Percentiles rank a stretch among this genome's conserved stretches.
Conservation (phyloP, 2,113 vertebrate species). For the Pipa parva region DNA sequence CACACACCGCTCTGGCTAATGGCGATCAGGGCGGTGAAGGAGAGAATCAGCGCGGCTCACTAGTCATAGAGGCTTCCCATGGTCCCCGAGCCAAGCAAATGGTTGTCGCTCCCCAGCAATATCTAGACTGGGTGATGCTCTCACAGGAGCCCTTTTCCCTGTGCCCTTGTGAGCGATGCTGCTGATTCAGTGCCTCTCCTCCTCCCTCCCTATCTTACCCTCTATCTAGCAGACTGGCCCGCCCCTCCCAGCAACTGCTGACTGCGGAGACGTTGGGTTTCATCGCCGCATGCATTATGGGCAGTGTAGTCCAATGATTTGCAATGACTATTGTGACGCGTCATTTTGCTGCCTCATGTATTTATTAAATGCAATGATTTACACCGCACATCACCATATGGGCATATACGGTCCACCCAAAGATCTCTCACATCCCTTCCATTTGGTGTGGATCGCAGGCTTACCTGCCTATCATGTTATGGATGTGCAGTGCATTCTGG, state of each 20-base stretch:
- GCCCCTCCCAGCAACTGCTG: constrained; percentile 41
- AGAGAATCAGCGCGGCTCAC: neutral
- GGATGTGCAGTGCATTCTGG: neutral
- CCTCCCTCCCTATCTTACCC: constrained; percentile 33
- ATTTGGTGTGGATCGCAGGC: neutral
- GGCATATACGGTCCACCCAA: neutral
- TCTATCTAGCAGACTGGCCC: constrained; percentile 36
- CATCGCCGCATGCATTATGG: constrained; percentile 14
- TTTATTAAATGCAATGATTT: too few relatives aligned
- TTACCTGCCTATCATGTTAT: neutral
- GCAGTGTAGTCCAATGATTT: neutral
- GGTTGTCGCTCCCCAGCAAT: neutral
- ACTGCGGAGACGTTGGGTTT: constrained; percentile 29
- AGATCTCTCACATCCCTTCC: neutral
- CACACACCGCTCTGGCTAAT: neutral
- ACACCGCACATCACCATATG: too few relatives aligned
- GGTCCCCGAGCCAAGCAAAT: neutral
- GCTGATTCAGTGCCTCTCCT: constrained; percentile 11
- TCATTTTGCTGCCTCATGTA: too few relatives aligned
- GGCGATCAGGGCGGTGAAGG: neutral
- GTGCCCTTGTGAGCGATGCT: constrained; percentile 34
- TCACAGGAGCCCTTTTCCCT: neutral
- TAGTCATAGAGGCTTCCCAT: neutral
- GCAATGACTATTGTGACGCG: neutral
- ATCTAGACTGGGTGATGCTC: neutral